Conservation (phyloP, 2,113 vertebrate species). For the Echinops telfairi region DNA sequence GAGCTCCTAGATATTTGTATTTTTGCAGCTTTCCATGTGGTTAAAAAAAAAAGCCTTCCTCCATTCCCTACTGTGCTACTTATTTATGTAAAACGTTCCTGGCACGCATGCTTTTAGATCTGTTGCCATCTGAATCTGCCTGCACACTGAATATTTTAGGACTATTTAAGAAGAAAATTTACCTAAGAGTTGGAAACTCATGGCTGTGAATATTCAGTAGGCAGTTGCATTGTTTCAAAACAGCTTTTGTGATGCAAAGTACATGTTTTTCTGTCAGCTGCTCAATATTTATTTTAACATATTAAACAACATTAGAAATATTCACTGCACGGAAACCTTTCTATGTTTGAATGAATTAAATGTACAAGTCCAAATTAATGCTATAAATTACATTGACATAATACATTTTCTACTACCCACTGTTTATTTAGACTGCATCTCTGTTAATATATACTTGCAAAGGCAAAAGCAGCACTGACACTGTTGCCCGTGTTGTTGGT, state of each 20-base stretch:
- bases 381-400: conserved; percentile 89
- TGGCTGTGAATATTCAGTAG: conserved; percentile 86
- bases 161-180: conserved; percentile 83
- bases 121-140: conserved; percentile 31
- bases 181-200: conserved; percentile 80
- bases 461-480: conserved; percentile 76
- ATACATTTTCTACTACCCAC: conserved; percentile 82
- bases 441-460: conserved; percentile 85
- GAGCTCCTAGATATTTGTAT: background rate
- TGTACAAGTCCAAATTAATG: conserved; percentile 86
- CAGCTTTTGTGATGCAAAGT: conserved; percentile 80
- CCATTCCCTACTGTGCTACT: background rate
- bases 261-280: conserved; percentile 84
- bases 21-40: conserved; percentile 21
- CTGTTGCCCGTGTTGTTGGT: conserved; percentile 78
- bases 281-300: conserved; percentile 88
- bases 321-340: conserved; percentile 86
- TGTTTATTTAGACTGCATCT: conserved; percentile 82
- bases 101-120: conserved; percentile 24
- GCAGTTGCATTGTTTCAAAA: conserved; percentile 84
- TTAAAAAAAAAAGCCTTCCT: background rate
- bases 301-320: conserved; percentile 86
- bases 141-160: conserved; percentile 75
- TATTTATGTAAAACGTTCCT: conserved; percentile 54
- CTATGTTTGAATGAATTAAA: conserved; percentile 85